phyloP scores from a whole-genome alignment of 2,888 invertebrate genomes.

The Tenodera sinensis region DNA sequence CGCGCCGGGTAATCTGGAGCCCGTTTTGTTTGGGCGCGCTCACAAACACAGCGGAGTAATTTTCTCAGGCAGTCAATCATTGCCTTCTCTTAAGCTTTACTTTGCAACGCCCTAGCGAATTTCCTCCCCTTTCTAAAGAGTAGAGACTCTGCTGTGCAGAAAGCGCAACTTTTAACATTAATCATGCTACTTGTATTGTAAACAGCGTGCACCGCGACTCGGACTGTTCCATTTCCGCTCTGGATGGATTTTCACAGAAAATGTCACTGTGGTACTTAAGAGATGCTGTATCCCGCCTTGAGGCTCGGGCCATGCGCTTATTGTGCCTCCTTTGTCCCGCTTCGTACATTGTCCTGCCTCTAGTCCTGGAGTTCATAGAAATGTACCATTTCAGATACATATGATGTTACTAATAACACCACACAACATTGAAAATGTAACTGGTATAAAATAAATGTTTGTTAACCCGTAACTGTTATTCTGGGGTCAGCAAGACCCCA shows the following conservation, averaged over 20 bases:
- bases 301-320: not conserved
- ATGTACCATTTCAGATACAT: too few species aligned
- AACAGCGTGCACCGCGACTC: not conserved
- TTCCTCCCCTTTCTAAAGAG: not conserved
- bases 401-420: too few species aligned
- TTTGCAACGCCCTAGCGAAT: not conserved
- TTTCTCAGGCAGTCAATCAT: not conserved
- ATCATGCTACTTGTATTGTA: not conserved
- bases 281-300: not conserved
- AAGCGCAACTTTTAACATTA: not conserved
- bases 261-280: not conserved
- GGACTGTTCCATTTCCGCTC: not conserved
- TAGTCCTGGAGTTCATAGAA: too few species aligned
- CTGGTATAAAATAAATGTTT: too few species aligned
- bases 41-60: not conserved
- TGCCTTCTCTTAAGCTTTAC: not conserved
- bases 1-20: not conserved
- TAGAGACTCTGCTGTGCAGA: not conserved
- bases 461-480: too few species aligned
- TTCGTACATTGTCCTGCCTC: too few species aligned
- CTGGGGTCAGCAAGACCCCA: too few species aligned
- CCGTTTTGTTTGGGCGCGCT: not conserved
- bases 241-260: not conserved
- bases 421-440: too few species aligned
- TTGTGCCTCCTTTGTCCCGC: not conserved